phyloP scores from a whole-genome alignment of 2,113 vertebrate species.

The Tupaia chinensis region DNA sequence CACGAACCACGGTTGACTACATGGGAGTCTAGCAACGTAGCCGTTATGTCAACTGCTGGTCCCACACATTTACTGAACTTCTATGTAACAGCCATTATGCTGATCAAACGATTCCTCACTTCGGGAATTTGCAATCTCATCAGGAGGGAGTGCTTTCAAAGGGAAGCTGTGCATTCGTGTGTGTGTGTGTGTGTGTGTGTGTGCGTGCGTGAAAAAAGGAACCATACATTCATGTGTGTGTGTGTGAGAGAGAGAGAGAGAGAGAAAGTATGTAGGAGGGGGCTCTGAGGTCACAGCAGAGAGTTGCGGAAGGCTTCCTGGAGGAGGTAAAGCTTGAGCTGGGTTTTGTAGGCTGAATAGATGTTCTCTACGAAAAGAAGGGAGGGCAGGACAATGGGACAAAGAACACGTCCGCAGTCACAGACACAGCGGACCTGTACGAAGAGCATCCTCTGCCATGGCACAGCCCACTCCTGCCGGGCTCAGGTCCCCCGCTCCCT shows the following conservation, averaged over 20 bases:
- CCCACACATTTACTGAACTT: background rate
- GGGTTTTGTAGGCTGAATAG: background rate
- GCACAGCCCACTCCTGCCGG: background rate
- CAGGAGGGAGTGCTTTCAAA: background rate
- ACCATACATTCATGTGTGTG: no score
- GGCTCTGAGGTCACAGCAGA: background rate
- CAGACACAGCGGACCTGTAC: fast-evolving
- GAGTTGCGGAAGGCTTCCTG: background rate
- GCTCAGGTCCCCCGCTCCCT: background rate
- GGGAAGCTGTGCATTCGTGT: background rate
- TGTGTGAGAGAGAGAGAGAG: background rate
- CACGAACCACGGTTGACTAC: no score
- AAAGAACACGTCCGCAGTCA: background rate
- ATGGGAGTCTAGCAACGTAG: no score
- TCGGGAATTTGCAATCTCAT: background rate
- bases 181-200: no score
- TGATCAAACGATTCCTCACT: background rate
- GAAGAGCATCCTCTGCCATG: background rate
- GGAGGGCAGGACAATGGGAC: background rate
- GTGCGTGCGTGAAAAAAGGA: background rate
- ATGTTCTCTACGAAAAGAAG: background rate
- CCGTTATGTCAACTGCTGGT: no score
- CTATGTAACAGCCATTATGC: background rate
- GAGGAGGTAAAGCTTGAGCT: background rate
- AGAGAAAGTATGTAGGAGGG: background rate